These are phyloP conservation scores for Antheraea pernyi DNA, from an alignment of 1,140 invertebrate genomes.

Conservation along the genomic window DNA sequence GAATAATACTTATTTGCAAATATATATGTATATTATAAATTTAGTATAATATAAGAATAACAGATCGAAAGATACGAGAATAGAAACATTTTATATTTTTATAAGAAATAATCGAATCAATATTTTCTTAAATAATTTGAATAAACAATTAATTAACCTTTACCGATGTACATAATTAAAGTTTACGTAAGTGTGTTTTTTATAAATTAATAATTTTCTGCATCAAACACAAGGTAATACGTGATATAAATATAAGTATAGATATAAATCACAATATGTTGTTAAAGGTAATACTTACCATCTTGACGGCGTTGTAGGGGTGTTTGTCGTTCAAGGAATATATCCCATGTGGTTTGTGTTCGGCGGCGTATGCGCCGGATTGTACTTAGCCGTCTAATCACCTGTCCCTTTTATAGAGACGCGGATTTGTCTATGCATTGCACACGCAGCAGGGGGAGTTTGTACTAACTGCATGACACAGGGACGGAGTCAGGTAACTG, in stretches of 20 bases:
- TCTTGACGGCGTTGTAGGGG: not conserved
- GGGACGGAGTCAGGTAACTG: constrained; percentile 45
- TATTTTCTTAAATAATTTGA: not conserved
- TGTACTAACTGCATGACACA: constrained; percentile 61
- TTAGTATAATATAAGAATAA: too few species aligned
- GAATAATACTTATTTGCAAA: too few species aligned
- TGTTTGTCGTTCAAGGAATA: constrained; percentile 29
- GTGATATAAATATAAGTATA: not conserved
- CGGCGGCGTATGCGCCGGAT: constrained; percentile 61
- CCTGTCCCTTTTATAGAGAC: constrained; percentile 76
- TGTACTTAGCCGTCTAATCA: constrained; percentile 72
- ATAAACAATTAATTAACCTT: constrained; percentile 1
- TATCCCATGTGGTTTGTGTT: constrained; percentile 59
- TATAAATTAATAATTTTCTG: not conserved
- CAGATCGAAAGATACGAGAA: too few species aligned
- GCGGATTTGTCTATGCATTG: constrained; percentile 59
- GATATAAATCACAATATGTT: not conserved
- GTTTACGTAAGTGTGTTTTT: not conserved
- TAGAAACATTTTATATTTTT: too few species aligned
- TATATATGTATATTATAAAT: too few species aligned
- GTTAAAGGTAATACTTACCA: not conserved
- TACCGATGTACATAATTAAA: not conserved
- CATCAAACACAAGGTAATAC: not conserved
- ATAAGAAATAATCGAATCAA: not conserved
- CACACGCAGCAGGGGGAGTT: constrained; percentile 65